A percentile compares a stretch with the other conserved stretches of the same genome.
phyloP scores from a whole-genome alignment of 1,140 invertebrate species.

The Chelonus insularis region DNA sequence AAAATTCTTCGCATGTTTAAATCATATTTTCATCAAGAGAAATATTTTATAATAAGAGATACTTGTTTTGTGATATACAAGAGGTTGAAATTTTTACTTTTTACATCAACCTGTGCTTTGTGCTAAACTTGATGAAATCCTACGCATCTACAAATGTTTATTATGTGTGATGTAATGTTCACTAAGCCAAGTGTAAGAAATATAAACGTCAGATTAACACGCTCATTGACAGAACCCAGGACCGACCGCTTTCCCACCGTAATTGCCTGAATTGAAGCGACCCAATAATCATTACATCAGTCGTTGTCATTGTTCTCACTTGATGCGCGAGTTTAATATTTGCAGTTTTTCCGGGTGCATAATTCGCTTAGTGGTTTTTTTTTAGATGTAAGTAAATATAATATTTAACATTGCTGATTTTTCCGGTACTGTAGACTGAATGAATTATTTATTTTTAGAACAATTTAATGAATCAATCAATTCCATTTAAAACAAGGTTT shows the following conservation, averaged over 20 bases:
- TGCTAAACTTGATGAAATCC: not conserved
- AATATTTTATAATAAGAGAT: not conserved
- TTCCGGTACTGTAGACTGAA: no score
- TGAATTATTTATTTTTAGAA: no score
- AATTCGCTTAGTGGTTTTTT: not conserved
- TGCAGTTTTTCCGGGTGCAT: not conserved
- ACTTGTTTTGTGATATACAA: no score
- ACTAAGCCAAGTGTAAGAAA: constrained; percentile 5
- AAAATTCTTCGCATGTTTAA: constrained; percentile 16
- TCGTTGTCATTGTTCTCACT: constrained; percentile 12
- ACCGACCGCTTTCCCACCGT: constrained; percentile 44
- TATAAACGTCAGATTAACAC: constrained; percentile 16
- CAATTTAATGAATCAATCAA: no score
- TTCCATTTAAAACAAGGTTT: no score
- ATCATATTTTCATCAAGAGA: not conserved
- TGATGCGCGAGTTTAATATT: not conserved
- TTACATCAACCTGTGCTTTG: no score
- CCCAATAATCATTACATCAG: constrained; percentile 48
- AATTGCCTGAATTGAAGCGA: constrained; percentile 52
- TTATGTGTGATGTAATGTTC: constrained; percentile 11
- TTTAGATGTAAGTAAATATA: no score
- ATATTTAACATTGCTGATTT: no score
- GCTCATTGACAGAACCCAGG: constrained; percentile 16
- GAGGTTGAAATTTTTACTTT: no score
- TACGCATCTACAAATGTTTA: constrained; percentile 1